phyloP scores from a whole-genome alignment of 1,140 invertebrate genomes.

The Leptinotarsa texana region DNA sequence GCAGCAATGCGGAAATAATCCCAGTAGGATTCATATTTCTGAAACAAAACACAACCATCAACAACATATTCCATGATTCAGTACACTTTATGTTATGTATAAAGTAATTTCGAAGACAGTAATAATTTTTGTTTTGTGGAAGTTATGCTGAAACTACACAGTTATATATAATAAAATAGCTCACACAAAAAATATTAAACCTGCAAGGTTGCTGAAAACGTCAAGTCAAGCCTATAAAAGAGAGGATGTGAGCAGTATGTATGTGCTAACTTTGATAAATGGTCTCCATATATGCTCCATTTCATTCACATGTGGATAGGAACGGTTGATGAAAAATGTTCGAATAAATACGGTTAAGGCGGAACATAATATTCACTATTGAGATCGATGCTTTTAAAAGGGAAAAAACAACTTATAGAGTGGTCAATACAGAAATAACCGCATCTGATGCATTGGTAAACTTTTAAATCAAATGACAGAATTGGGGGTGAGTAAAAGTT shows the following conservation, averaged over 20 bases:
- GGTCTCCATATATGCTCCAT: conserved; percentile 20
- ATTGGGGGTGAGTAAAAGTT: too few species aligned
- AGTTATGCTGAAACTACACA: conserved; percentile 8
- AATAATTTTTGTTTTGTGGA: neutral
- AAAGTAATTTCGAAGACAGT: neutral
- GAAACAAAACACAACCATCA: conserved; percentile 16
- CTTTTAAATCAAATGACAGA: too few species aligned
- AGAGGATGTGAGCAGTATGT: conserved; percentile 29
- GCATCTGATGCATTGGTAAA: too few species aligned
- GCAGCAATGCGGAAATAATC: neutral
- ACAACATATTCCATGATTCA: neutral
- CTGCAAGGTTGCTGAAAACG: conserved; percentile 11
- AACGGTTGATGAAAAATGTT: neutral
- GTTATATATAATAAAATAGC: neutral
- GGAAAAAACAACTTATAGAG: too few species aligned
- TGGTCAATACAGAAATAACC: too few species aligned
- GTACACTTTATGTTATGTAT: neutral
- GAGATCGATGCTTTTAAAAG: too few species aligned
- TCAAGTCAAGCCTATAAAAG: conserved; percentile 34
- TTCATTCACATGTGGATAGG: neutral
- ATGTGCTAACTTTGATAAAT: conserved; percentile 32
- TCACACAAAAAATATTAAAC: neutral
- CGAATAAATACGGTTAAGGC: neutral
- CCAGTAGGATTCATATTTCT: conserved; percentile 8
- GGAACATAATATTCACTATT: neutral